phyloP scores from a whole-genome alignment of 2,113 vertebrate genomes.

The Rostratula benghalensis region DNA sequence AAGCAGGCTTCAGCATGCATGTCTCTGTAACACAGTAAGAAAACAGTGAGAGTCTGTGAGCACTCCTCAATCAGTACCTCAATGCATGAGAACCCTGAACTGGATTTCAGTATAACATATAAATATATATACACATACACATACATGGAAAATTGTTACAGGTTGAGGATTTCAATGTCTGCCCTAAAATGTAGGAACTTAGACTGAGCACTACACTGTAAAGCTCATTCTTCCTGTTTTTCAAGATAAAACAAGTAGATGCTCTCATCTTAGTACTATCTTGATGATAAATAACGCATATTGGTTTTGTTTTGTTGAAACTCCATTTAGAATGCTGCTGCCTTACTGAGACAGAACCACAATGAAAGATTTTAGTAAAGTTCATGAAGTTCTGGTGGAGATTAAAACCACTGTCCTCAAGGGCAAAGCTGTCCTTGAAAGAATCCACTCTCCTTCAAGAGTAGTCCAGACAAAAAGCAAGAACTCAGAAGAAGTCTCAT shows the following conservation, averaged over 20 bases:
- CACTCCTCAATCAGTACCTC: neutral
- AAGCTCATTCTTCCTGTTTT: neutral
- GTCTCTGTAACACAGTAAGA: neutral
- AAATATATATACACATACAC: accelerated
- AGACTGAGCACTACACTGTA: neutral
- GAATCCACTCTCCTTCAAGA: neutral
- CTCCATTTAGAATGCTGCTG: neutral
- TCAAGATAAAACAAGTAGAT: neutral
- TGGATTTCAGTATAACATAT: neutral
- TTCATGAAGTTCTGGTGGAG: neutral
- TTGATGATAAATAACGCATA: neutral
- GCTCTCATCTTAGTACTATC: neutral
- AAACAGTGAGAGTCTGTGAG: neutral
- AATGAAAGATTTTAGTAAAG: neutral
- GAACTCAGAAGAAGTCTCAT: neutral
- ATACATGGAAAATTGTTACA: neutral
- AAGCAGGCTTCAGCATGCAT: neutral
- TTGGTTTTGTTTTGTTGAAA: neutral
- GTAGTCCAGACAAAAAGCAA: neutral
- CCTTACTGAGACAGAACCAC: neutral
- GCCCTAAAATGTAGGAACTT: neutral
- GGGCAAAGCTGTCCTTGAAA: neutral
- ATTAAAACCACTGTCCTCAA: neutral
- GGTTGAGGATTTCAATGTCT: neutral
- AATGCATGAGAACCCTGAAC: neutral